Evolutionary conservation across 2,888 invertebrate genomes (phyloP), one percentile per base, ranked within the genome.

Genomic region (Chaetogeoica ovagalla): DNA sequence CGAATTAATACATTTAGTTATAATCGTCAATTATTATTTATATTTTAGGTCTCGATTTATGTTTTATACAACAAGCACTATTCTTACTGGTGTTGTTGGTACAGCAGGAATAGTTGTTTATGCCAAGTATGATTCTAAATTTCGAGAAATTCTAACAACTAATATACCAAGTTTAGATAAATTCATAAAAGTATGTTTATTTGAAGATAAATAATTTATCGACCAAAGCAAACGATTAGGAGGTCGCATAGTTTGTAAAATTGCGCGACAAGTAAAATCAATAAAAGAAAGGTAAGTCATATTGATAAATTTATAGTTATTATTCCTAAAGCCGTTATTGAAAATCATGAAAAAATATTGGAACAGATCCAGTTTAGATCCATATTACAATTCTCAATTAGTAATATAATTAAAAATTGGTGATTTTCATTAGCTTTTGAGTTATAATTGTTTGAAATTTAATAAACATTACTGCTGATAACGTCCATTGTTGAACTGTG

Each of bases 121-220:
- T 83, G 91, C 91, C 17, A 90, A 90, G 86, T 89, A 89, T 84
- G 89, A 92, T 85, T 89, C 90, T 52, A 90, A 91, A 30, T 91
- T 93, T 83, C 89, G 93, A 82, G 88, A 89, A 83, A 89, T 89
- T 85, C 85, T 94, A 13, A 90, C 90, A 84, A 88, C 89, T 57
- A 91, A 91, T 85, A 87, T 89, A 63, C 94, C 94, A 21, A 89
- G 88, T 85, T 90, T 90, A 7, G 90, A 92, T 84, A 87, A 89
- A 81, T 87, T 91, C 43, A 89, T 93, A 69, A 89, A 89, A 71
- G 86, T 91, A 37, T 87, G 92, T 9, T 91, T 90, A 84, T 90
- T 90, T 84, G 92, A 92, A 68, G 81, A 81, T 62, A 52, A 65
- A 72, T 55, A 55, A 43, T 39, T 81, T 59, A 4, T 79, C 11